Base-by-base conservation (phyloP, 2,113 vertebrate genomes). In the Tragelaphus imberbis region DNA sequence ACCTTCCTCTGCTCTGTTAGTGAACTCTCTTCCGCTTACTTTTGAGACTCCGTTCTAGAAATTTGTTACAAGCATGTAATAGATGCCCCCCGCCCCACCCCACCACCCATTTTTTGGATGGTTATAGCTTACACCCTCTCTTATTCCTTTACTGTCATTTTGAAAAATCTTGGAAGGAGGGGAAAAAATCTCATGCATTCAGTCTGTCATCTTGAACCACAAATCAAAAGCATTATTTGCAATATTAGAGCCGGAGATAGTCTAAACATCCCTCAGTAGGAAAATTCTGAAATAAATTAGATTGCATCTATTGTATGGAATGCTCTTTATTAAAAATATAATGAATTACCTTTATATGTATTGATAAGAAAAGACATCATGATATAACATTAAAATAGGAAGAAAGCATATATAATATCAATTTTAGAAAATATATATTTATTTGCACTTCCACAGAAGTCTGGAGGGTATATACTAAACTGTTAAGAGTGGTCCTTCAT, bases 361-460 rank as follows among this genome's bases (percentile, higher is more conserved):
- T 58, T 59, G 3, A 40, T 58, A 91, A 59, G 17, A 82, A 91
- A 90, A 79, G 28, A 55, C 59, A 30, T 12, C n/a, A 68, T 87
- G 28, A 44, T 63, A 75, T 19, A 55, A 61, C n/a, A 89, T 53
- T 71, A 97, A 95, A 59, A 85, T 82, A 82, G 58, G 11, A 5
- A 93, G 81, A 88, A 88, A 88, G 12, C 27, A 0, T 65, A 15
- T 87, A 14, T 59, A 63, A 88, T 55, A 71, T 89, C 4, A 79
- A 51, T 84, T 96, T 94, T 68, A 90, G 53, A 91, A 90, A 91
- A 30, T n/a, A 59, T 3, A 58, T 40, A 33, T 23, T 81, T 65
- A 84, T 90, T 79, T 94, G 47, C 36, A 79, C 5, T 88, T 98
- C 30, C 40, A 68, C 28, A 88, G 91, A 96, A 56, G 80, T 47